Percentiles rank a stretch among this genome's conserved stretches.
Conservation (phyloP, 2,888 invertebrate genomes). For the Ramazzottius varieornatus region DNA sequence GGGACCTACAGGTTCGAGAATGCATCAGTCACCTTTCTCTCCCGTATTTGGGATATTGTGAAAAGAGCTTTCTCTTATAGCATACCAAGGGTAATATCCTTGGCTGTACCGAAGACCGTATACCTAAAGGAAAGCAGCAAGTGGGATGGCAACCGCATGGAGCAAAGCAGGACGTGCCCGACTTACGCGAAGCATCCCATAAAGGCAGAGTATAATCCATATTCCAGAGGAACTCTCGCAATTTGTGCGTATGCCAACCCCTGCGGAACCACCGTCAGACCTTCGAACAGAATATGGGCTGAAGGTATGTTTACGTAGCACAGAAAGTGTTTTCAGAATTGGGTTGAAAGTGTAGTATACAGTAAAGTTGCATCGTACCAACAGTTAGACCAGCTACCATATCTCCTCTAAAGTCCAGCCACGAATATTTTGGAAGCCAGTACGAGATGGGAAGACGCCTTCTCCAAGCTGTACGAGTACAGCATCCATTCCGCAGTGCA, state of each 20-base stretch:
- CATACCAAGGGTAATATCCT: background rate
- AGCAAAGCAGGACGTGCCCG: too few relatives aligned
- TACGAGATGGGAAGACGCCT: background rate
- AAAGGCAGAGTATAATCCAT: slow-evolving; percentile 2
- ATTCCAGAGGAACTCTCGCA: background rate
- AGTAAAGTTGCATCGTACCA: background rate
- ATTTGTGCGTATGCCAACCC: background rate
- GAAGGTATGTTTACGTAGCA: too few relatives aligned
- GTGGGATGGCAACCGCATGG: too few relatives aligned
- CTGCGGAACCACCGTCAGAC: background rate
- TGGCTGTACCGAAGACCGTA: background rate
- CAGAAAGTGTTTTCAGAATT: too few relatives aligned
- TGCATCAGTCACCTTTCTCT: too few relatives aligned
- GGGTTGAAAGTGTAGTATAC: too few relatives aligned
- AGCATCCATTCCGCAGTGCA: background rate
- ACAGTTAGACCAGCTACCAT: background rate
- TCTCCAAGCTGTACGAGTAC: background rate
- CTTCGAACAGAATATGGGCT: too few relatives aligned
- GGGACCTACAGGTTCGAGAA: background rate
- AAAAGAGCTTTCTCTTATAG: too few relatives aligned
- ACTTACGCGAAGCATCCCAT: slow-evolving; percentile 3
- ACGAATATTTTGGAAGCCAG: background rate
- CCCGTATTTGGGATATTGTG: too few relatives aligned
- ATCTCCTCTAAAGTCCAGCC: background rate
- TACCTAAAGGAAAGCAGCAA: too few relatives aligned